Evolutionary conservation across 2,113 vertebrate genomes (phyloP), one percentile per base, ranked within the genome.

Genomic region (Tamias sibiricus): DNA sequence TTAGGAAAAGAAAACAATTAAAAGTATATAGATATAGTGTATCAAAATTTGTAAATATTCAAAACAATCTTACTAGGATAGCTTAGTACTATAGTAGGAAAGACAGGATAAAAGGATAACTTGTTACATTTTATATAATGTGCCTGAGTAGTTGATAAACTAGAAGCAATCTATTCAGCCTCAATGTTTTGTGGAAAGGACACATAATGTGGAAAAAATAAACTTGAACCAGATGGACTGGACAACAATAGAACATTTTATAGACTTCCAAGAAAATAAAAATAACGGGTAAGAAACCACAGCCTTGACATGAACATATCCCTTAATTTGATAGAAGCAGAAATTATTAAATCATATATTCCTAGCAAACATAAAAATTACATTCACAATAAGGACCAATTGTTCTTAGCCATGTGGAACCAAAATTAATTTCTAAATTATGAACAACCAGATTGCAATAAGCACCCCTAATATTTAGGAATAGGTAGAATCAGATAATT

Each of bases 391-490:
- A 74, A 72, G 22, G 88, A 80, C 42, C 62, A 89, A 91, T 93
- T 91, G 83, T 90, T 93, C 57, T 91, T 95, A 96, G 72, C 82
- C 93, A 91, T 93, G 93, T 97, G 74, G 79, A 98, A 97, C 74
- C 71, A 94, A 95, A 97, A 97, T 93, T 91, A 94, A 96, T 95
- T 96, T 94, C 57, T 93, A 94, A 95, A 91, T 96, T 89, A 95
- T 91, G 84, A 94, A 81, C 44, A 37, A 35, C 84, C 79, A 97
- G 74, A 93, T 97, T 96, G 37, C 49, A 47, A 40, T 76, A 91
- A 95, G 4, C 59, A 66, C 92, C 91, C 66, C 75, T 94, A 69
- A 93, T 72, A 90, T 83, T 97, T 94, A 95, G 57, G 3, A 64
- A 83, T 62, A 79, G 32, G 44, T 54, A 94, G 35, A 64, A 49